Conservation (phyloP, 2,113 vertebrate species). For the Charina bottae region DNA sequence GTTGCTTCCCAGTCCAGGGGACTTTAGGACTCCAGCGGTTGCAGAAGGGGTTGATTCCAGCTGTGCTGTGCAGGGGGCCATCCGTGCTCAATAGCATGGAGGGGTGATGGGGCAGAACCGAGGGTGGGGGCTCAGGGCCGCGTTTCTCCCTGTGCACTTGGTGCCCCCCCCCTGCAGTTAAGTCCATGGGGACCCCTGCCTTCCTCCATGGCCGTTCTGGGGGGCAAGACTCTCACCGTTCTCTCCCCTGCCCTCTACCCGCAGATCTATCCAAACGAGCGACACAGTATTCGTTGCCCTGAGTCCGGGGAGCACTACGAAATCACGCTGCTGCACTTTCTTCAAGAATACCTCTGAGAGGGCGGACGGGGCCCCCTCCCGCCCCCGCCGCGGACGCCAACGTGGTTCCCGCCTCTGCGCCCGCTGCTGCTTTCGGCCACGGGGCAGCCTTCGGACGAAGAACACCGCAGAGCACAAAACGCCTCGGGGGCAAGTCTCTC, state of each 20-base stretch:
- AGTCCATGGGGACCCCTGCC: not conserved
- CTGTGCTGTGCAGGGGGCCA: not conserved
- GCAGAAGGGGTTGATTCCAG: not conserved
- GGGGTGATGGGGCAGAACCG: not conserved
- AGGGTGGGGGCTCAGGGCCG: not conserved
- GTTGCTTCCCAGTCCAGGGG: not conserved
- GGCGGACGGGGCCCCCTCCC: conserved; percentile 50
- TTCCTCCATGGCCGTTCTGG: not conserved
- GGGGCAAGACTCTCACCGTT: not conserved
- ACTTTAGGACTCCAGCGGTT: not conserved
- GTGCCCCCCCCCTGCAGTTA: not conserved
- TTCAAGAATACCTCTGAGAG: conserved; percentile 96
- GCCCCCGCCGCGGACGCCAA: not conserved
- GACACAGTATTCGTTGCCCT: conserved; percentile 98
- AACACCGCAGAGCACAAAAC: conserved; percentile 59
- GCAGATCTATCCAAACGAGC: conserved; percentile 97
- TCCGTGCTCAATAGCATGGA: not conserved
- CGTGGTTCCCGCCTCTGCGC: conserved; percentile 6
- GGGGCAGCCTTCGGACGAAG: not conserved
- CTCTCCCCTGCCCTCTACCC: not conserved
- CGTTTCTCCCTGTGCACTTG: not conserved
- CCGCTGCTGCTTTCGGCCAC: not conserved
- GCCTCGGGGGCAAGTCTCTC: not conserved
- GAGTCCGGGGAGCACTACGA: conserved; percentile 99
- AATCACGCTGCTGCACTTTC: conserved; percentile 98